phyloP scores from a whole-genome alignment of 2,888 invertebrate species.

The Ramazzottius varieornatus region DNA sequence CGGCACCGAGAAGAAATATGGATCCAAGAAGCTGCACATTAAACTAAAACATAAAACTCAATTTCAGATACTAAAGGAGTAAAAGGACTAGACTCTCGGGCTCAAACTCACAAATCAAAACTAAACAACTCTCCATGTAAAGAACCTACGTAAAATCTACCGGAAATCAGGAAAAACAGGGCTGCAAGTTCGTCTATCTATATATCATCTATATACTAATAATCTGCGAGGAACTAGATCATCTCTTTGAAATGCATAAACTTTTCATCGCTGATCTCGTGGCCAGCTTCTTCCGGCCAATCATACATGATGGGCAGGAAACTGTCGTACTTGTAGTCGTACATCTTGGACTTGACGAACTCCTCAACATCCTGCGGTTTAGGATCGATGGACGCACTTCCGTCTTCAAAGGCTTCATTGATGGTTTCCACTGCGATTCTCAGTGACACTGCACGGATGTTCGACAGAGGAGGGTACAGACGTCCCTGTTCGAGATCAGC shows the following conservation, averaged over 20 bases:
- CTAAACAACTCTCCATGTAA: too few species aligned
- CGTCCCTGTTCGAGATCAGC: slow-evolving; percentile 54
- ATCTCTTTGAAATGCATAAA: background rate
- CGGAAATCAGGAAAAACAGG: too few species aligned
- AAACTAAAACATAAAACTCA: too few species aligned
- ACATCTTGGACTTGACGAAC: slow-evolving; percentile 25
- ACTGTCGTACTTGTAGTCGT: slow-evolving; percentile 25
- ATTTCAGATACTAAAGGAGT: too few species aligned
- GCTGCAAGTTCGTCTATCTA: too few species aligned
- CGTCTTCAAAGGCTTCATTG: slow-evolving; percentile 46
- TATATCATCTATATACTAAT: too few species aligned
- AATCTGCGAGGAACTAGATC: too few species aligned
- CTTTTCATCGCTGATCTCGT: background rate
- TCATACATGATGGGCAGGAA: slow-evolving; percentile 25
- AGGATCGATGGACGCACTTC: slow-evolving; percentile 24
- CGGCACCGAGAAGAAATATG: too few species aligned
- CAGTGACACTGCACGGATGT: slow-evolving; percentile 58
- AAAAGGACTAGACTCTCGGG: too few species aligned
- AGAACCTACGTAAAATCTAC: too few species aligned
- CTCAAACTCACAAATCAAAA: too few species aligned
- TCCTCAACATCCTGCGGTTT: slow-evolving; percentile 29
- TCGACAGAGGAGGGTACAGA: slow-evolving; percentile 62
- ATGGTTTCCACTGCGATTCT: slow-evolving; percentile 55
- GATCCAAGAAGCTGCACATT: too few species aligned
- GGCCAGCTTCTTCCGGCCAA: slow-evolving; percentile 15